Base-by-base conservation (phyloP, 2,797 vertebrate species). In the Knipowitschia caucasica region DNA sequence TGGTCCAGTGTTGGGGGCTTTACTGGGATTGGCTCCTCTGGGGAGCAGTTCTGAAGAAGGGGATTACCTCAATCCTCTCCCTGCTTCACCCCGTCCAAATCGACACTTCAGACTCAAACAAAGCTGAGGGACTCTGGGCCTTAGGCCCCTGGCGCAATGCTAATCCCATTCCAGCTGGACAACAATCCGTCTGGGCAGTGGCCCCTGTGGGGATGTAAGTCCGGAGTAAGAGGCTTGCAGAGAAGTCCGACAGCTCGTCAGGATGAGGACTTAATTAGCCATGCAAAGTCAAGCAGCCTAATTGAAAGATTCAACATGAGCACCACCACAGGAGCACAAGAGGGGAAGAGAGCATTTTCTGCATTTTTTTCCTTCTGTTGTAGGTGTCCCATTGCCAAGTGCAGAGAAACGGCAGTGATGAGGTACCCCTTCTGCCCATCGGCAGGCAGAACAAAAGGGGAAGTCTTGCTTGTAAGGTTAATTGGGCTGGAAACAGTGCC, bases 141-240 rank as follows among this genome's bases (percentile, higher is more conserved):
- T 76, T 68, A 62, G 84, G 81, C 78, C 73, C 78, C 72, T 68
- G 80, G 83, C 75, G 78, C 71, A 62, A 63, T 72, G 76, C 76
- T 91, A 90, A 91, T 91, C 88, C 82, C 84, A 84, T 87, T 88
- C 88, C 89, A 90, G 86, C 85, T 89, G 88, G 85, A 89, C 84
- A 86, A 85, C 86, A 89, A 86, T 88, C 87, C 82, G 81, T 89
- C 88, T 90, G 84, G 82, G 77, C 77, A 67, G 80, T 81, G 83
- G 75, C 75, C 83, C 81, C 82, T 21, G 63, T 24, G 24, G 64
- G 59, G 75, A 78, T 70, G 75, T 89, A 91, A 90, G 69, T 77
- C 70, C 66, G 43, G 45, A 10, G 67, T 89, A 90, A 90, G 88
- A 88, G 77, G 88, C 87, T 90, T 88, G 86, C 67, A 78, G 69